Conservation (phyloP, 2,113 vertebrate species). For the Passer montanus region DNA sequence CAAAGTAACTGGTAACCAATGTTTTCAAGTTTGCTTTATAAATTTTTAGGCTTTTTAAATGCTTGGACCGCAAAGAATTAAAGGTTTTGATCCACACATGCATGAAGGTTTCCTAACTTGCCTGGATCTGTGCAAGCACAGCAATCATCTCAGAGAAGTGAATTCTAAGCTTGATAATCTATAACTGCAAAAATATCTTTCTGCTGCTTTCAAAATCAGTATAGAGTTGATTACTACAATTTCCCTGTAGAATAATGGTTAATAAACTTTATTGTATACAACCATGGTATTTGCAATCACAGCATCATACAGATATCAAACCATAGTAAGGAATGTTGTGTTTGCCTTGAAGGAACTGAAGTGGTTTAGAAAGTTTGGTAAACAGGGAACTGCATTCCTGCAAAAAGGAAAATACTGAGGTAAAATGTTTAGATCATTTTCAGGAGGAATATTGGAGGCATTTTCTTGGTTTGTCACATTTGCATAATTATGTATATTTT, state of each 20-base stretch:
- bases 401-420: not conserved
- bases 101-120: not conserved
- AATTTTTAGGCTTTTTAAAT: not conserved
- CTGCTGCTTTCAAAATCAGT: not conserved
- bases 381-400: not conserved
- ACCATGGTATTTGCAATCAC: not conserved
- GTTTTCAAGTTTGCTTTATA: not conserved
- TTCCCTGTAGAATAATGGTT: not conserved
- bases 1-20: not conserved
- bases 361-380: not conserved
- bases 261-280: not conserved
- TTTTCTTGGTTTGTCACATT: not conserved
- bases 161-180: not conserved
- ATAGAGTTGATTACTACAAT: not conserved
- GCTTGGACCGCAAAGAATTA: not conserved
- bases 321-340: not conserved
- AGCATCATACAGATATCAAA: not conserved
- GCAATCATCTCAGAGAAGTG: not conserved
- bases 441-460: not conserved
- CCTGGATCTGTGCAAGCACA: not conserved
- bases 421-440: not conserved
- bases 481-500: not conserved
- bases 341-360: not conserved
- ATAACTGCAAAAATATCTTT: not conserved
- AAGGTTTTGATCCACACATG: not conserved